Evolutionary conservation across 2,797 vertebrate species (phyloP), one percentile per base, ranked within the genome.

Genomic region (Ceryle rudis): DNA sequence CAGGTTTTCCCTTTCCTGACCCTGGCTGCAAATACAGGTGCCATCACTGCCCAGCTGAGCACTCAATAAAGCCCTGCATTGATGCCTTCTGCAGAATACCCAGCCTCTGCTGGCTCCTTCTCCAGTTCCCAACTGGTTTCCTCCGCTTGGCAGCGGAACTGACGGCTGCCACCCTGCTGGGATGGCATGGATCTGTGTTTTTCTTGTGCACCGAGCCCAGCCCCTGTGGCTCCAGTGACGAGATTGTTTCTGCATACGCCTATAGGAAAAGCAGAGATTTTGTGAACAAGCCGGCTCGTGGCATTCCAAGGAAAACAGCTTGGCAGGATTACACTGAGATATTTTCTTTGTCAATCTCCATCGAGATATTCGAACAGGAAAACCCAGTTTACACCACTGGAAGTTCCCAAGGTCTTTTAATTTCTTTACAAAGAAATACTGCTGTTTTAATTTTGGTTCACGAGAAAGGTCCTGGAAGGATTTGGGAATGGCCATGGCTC

Each of bases 261-360:
- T 97, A 93, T 78, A 97, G 95, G 92, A 96, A 96, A 97, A 97
- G 97, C 94, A 97, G 96, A 93, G 97, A 94, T 87, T 97, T 97
- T 96, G 94, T 91, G 97, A 98, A 95, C 95, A 89, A 96, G 95
- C 47, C 93, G 89, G 96, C 94, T 93, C 9, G 5, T 44, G 74
- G 95, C 70, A 91, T 93, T 98, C 97, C 98, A 98, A 97, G 54
- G 95, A 98, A 98, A 98, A 98, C 94, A 98, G 95, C 94, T 77
- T 91, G 3, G 89, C 73, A 66, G 96, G 96, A 97, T 95, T 94
- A 83, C 86, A 57, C 82, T 14, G 86, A 96, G 95, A 86, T 97
- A 90, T 97, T 98, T 97, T 96, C 93, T 98, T 96, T 98, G 95
- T 97, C 98, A 96, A 79, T 95, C 89, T 95, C 75, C 16, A 75